These are phyloP conservation scores for Cossypha caffra DNA, from an alignment of 2,797 vertebrate species.

Conservation along the genomic window DNA sequence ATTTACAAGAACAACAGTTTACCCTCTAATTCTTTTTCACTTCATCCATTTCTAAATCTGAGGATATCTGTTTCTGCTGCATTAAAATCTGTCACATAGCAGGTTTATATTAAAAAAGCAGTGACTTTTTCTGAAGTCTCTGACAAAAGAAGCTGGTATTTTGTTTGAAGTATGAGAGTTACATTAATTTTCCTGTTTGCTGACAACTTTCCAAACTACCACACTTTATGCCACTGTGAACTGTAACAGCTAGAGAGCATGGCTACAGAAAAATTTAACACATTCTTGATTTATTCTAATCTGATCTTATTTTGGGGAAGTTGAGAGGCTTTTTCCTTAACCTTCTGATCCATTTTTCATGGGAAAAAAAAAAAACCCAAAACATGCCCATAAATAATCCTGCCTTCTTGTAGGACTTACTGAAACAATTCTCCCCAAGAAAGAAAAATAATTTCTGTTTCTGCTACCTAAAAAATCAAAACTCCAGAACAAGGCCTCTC, in stretches of 20 bases:
- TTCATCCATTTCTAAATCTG: slow-evolving; percentile 7
- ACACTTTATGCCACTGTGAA: background rate
- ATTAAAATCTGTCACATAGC: slow-evolving; percentile 11
- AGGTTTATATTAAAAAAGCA: background rate
- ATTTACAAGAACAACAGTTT: slow-evolving; percentile 30
- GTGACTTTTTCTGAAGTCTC: slow-evolving; percentile 21
- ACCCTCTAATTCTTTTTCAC: slow-evolving; percentile 6
- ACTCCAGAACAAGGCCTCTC: background rate
- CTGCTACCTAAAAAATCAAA: background rate
- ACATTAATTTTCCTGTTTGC: background rate
- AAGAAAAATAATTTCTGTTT: background rate
- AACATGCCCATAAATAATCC: background rate
- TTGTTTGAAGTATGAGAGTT: background rate
- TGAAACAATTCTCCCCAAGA: background rate
- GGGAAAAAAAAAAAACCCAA: fast-evolving
- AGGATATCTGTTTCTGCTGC: slow-evolving; percentile 7
- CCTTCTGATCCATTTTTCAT: background rate
- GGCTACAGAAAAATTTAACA: background rate
- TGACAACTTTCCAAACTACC: background rate
- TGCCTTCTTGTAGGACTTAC: background rate
- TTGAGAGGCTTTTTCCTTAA: background rate
- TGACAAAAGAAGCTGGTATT: background rate
- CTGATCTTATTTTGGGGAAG: background rate
- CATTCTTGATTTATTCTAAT: background rate
- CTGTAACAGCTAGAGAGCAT: background rate